Conservation (phyloP, 2,888 invertebrate genomes). For the Lasioglossum zephyrum region DNA sequence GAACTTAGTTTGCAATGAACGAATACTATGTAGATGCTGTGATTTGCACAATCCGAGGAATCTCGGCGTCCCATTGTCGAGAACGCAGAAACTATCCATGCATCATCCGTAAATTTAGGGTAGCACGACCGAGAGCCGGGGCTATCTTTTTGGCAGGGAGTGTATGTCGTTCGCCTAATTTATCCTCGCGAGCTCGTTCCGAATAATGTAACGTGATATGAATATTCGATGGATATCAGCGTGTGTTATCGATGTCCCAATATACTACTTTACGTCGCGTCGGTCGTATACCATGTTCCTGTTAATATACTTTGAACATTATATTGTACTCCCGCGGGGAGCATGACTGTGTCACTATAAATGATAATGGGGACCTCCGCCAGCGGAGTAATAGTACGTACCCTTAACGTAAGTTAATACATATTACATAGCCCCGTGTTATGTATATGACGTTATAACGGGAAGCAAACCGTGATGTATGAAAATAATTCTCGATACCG, state of each 20-base stretch:
- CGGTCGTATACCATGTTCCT: constrained; percentile 13
- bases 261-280: constrained; percentile 47
- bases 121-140: not conserved
- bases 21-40: too few relatives aligned
- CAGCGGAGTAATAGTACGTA: constrained; percentile 47
- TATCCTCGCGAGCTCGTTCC: constrained; percentile 16
- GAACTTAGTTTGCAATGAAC: too few relatives aligned
- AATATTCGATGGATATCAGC: constrained; percentile 60
- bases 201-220: constrained; percentile 35
- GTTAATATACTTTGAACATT: constrained; percentile 61
- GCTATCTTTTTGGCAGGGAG: not conserved
- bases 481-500: constrained; percentile 46
- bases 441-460: constrained; percentile 49
- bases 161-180: constrained; percentile 7
- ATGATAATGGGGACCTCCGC: constrained; percentile 52
- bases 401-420: constrained; percentile 59
- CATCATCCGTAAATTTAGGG: not conserved
- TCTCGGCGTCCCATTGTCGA: not conserved
- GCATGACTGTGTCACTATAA: constrained; percentile 59
- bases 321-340: constrained; percentile 44
- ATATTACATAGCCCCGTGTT: constrained; percentile 53
- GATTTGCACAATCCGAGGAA: not conserved
- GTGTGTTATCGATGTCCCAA: constrained; percentile 51
- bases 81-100: not conserved
- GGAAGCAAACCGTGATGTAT: constrained; percentile 50